These are phyloP conservation scores for Schizotus pectinicornis DNA, from an alignment of 2,888 invertebrate genomes.

Conservation along the genomic window DNA sequence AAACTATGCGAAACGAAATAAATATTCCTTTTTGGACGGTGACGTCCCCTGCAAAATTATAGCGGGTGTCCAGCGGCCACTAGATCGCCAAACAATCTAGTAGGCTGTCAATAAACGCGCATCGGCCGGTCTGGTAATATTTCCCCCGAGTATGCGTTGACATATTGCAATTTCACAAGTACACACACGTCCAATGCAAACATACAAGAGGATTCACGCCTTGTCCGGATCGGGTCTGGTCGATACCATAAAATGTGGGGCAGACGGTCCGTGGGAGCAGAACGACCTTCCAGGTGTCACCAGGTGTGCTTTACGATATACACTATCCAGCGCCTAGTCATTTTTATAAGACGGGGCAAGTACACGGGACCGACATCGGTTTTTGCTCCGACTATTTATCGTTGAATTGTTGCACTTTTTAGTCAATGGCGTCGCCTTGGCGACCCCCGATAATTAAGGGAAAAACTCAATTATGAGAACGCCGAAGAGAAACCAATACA, in stretches of 20 bases:
- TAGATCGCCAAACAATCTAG: slow-evolving; percentile 59
- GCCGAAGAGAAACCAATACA: slow-evolving; percentile 17
- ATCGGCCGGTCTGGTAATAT: slow-evolving; percentile 55
- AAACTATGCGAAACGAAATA: slow-evolving; percentile 55
- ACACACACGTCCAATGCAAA: slow-evolving; percentile 48
- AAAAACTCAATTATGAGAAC: no score
- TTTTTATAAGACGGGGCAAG: slow-evolving; percentile 49
- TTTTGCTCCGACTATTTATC: slow-evolving; percentile 52
- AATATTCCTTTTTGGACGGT: slow-evolving; percentile 52
- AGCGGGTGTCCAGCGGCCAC: slow-evolving; percentile 56
- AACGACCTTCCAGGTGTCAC: slow-evolving; percentile 51
- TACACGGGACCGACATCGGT: slow-evolving; percentile 53
- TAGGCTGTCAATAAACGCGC: slow-evolving; percentile 58
- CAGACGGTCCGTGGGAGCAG: slow-evolving; percentile 41
- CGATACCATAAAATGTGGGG: slow-evolving; percentile 51
- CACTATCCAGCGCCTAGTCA: slow-evolving; percentile 49
- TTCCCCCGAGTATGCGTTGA: slow-evolving; percentile 55
- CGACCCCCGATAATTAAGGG: background rate
- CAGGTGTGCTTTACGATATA: slow-evolving; percentile 50
- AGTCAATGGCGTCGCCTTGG: slow-evolving; percentile 44
- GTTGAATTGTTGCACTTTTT: slow-evolving; percentile 50
- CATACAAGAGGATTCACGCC: slow-evolving; percentile 36
- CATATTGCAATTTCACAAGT: slow-evolving; percentile 56
- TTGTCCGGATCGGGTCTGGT: slow-evolving; percentile 26
- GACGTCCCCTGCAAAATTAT: slow-evolving; percentile 55